These are phyloP conservation scores for Mythimna pallens DNA, from an alignment of 2,888 invertebrate species.

Conservation along the genomic window DNA sequence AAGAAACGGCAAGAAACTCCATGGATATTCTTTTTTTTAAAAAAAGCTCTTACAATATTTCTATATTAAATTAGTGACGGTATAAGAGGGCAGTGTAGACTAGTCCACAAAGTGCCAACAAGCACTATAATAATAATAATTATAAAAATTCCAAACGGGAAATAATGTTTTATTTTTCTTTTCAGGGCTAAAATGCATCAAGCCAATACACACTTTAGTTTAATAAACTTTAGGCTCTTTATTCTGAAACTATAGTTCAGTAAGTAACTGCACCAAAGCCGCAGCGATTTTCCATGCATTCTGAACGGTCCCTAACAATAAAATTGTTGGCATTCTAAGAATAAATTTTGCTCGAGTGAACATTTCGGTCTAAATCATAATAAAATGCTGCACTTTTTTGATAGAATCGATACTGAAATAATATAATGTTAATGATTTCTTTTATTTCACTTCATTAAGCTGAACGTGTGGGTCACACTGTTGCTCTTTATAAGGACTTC, in stretches of 20 bases:
- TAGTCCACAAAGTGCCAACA: too few relatives aligned
- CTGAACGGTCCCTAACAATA: conserved; percentile 65
- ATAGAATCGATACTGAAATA: conserved; percentile 59
- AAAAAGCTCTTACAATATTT: too few relatives aligned
- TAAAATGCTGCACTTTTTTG: conserved; percentile 62
- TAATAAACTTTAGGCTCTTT: background rate
- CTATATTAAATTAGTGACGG: too few relatives aligned
- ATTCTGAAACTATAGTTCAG: background rate
- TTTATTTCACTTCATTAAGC: conserved; percentile 32
- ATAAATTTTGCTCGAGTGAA: conserved; percentile 75
- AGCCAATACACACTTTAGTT: background rate
- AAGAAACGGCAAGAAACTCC: too few relatives aligned
- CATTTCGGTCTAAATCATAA: conserved; percentile 77
- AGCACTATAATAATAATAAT: too few relatives aligned
- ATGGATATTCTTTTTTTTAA: too few relatives aligned
- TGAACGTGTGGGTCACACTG: background rate
- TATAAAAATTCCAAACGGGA: background rate
- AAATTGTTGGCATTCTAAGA: conserved; percentile 74
- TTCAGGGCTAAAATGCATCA: background rate
- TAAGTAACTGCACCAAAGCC: background rate
- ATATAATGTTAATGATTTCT: conserved; percentile 27
- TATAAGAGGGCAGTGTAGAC: too few relatives aligned
- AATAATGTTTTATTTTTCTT: background rate
- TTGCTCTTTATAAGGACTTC: background rate
- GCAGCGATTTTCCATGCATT: conserved; percentile 33